Conservation (phyloP, 1,140 invertebrate species). For the Aplysia californica region DNA sequence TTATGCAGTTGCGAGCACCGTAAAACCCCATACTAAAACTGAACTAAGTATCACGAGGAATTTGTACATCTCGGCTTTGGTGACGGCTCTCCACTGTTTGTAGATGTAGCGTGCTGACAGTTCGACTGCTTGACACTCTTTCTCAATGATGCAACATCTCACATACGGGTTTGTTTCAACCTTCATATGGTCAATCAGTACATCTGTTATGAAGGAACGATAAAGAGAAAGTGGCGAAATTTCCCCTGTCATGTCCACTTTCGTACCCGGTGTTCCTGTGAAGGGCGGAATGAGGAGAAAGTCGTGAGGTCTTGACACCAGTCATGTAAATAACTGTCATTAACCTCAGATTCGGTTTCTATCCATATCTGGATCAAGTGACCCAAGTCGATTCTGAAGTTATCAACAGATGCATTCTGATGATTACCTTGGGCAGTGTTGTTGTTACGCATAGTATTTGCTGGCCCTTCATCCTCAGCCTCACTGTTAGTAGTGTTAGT, state of each 20-base stretch:
- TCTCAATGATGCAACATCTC: neutral
- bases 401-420: no score
- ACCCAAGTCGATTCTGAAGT: no score
- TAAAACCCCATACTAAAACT: no score
- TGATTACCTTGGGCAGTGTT: no score
- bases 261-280: neutral
- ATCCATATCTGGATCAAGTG: neutral
- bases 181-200: neutral
- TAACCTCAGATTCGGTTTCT: neutral
- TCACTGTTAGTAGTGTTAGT: no score
- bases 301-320: neutral
- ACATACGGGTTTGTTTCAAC: neutral
- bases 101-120: neutral
- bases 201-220: neutral
- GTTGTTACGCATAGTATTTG: no score
- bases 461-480: no score
- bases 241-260: neutral
- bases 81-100: neutral
- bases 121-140: neutral
- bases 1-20: no score
- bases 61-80: neutral
- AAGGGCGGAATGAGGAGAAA: neutral
- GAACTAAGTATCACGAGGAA: conserved; percentile 17
- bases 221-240: neutral
- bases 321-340: no score